Percentiles rank a stretch among this genome's conserved stretches.
Conservation (phyloP, 2,888 invertebrate species). For the Penaeus monodon region DNA sequence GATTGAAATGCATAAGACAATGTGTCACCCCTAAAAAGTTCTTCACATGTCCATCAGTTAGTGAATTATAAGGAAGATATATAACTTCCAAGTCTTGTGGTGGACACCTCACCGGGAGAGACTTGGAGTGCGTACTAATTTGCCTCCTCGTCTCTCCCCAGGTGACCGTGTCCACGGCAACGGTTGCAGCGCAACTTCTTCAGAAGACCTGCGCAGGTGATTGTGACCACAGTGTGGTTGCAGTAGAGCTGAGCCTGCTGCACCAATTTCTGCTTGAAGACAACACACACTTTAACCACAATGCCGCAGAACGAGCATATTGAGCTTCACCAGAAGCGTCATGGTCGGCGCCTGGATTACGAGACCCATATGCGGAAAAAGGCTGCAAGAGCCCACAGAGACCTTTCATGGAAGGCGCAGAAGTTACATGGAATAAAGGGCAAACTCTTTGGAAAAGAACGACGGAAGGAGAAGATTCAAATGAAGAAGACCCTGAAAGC, state of each 20-base stretch:
- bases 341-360: constrained; percentile 96
- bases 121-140: constrained; percentile 54
- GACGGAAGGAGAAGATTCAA: constrained; percentile 97
- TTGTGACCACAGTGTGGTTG: background rate
- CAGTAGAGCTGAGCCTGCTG: too few relatives aligned
- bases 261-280: too few relatives aligned
- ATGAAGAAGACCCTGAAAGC: constrained; percentile 98
- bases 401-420: constrained; percentile 89
- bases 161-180: constrained; percentile 30
- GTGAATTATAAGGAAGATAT: background rate
- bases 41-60: too few relatives aligned
- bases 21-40: too few relatives aligned
- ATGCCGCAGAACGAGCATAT: constrained; percentile 99
- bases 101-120: constrained; percentile 22
- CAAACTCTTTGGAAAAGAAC: constrained; percentile 95
- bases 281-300: constrained; percentile 67
- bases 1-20: too few relatives aligned
- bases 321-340: constrained; percentile 95
- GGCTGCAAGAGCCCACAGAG: constrained; percentile 94
- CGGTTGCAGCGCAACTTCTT: background rate
- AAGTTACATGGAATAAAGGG: constrained; percentile 96
- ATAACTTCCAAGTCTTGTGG: constrained; percentile 23
- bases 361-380: constrained; percentile 96
- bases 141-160: constrained; percentile 54
- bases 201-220: background rate